Conservation (phyloP, 2,797 vertebrate species). For the Coregonus suidteri region DNA sequence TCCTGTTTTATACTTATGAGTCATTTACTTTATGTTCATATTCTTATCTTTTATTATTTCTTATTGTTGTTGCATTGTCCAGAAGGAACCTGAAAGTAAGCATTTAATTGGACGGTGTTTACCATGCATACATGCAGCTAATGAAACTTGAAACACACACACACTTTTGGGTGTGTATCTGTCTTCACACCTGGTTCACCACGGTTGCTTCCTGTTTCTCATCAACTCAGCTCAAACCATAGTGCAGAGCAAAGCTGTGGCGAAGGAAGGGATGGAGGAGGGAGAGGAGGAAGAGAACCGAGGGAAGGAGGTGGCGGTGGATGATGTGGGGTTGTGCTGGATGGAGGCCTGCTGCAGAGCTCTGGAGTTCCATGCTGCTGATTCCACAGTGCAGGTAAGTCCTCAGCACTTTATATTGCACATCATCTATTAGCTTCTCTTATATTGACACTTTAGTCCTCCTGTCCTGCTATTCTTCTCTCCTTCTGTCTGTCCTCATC, state of each 20-base stretch:
- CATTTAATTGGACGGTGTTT: no score
- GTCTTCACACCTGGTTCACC: background rate
- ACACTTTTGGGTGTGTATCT: no score
- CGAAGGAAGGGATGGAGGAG: conserved; percentile 70
- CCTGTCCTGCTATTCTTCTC: background rate
- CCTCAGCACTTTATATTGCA: no score
- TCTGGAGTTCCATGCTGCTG: conserved; percentile 83
- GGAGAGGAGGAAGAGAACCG: conserved; percentile 75
- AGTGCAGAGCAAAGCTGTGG: conserved; percentile 83
- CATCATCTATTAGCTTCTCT: background rate
- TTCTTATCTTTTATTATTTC: no score
- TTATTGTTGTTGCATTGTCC: no score
- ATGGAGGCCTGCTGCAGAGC: conserved; percentile 86
- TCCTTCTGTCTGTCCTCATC: background rate
- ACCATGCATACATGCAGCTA: no score
- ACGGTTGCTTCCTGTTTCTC: background rate
- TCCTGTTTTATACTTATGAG: no score
- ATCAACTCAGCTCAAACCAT: conserved; percentile 85
- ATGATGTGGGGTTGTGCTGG: conserved; percentile 79
- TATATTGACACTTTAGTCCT: no score
- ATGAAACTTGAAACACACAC: no score
- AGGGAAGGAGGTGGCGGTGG: conserved; percentile 62
- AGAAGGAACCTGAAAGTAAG: no score
- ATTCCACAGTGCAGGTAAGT: conserved; percentile 84
- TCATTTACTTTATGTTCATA: no score